phyloP scores from a whole-genome alignment of 2,797 vertebrate species.

The Sebastes goodei region DNA sequence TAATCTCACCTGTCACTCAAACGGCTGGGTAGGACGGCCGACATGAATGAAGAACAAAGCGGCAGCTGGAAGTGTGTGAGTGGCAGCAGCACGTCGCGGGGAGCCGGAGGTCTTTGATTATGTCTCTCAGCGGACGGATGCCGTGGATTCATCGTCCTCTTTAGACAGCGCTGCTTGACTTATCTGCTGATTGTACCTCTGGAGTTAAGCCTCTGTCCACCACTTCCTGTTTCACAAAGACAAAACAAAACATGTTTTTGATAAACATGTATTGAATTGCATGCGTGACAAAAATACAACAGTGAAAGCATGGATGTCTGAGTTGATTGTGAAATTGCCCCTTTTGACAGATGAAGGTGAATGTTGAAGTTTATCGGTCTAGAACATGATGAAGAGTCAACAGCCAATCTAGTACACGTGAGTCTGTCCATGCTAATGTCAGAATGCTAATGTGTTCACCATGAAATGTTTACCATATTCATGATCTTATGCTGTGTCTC shows the following conservation, averaged over 20 bases:
- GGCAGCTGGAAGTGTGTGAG: constrained; percentile 42
- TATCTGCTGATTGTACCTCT: not conserved
- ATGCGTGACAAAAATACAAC: not conserved
- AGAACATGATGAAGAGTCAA: not conserved
- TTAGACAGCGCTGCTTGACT: not conserved
- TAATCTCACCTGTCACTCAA: constrained; percentile 81
- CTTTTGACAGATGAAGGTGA: not conserved
- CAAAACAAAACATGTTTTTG: not conserved
- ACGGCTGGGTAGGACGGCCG: constrained; percentile 40
- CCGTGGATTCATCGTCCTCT: not conserved
- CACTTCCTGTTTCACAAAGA: constrained; percentile 2
- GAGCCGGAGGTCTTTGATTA: constrained; percentile 41
- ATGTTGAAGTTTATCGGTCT: not conserved
- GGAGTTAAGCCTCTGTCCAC: not conserved
- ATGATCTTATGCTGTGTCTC: not conserved
- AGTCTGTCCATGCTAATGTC: not conserved
- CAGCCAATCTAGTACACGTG: not conserved
- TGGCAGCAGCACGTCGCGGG: constrained; percentile 15
- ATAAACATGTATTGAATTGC: not conserved
- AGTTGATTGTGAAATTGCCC: not conserved
- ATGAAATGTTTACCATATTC: not conserved
- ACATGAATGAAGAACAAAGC: constrained; percentile 63
- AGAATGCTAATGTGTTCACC: not conserved
- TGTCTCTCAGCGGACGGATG: constrained; percentile 20
- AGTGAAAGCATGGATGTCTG: not conserved